Base-by-base conservation (phyloP, 2,888 invertebrate genomes). In the Creontiades dilutus region DNA sequence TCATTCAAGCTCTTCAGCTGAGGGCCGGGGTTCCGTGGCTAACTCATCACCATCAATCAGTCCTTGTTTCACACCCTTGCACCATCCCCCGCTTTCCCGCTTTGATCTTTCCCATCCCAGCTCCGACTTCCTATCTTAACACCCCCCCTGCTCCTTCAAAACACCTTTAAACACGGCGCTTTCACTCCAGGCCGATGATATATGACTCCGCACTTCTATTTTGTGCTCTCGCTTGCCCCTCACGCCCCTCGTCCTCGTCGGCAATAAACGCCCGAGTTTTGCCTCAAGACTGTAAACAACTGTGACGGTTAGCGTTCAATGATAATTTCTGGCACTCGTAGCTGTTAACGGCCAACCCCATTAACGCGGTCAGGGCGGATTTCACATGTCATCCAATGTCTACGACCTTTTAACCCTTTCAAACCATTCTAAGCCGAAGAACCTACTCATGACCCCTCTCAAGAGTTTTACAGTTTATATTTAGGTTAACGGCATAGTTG, bases 11-110 rank as follows among this genome's bases (percentile, higher is more conserved):
- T 48, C 82, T 82, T 47, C 82, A 48, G 28, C 7, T 37, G 37
- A 37, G 37, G 14, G 52, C 52, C 82, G 23, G 75, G 14, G 68
- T 61, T 84, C 89, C 89, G 75, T 89, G 84, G 89, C 89, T 84
- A 89, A 89, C 89, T 89, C 89, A 89, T 89, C 89, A 84, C 84
- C 89, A 89, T 89, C 89, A 89, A 89, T 89, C 89, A 76, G 55
- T 37, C 52, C 84, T 89, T 84, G 89, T 89, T 89, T 89, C 89
- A 89, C 89, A 89, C 89, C 89, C 46, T 61, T 80, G 55, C 61
- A 88, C 80, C 52, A 19, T 23, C 68, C 27, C 19, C 61, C 9
- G n/a, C 61, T 27, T 19, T 37, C 46, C 68, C 47, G 19, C 76
- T 86, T 86, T 86, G 86, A 86, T 86, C 76, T 75, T 37, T 61